phyloP scores from a whole-genome alignment of 2,797 vertebrate genomes.

The Perdix hodgsoniae region DNA sequence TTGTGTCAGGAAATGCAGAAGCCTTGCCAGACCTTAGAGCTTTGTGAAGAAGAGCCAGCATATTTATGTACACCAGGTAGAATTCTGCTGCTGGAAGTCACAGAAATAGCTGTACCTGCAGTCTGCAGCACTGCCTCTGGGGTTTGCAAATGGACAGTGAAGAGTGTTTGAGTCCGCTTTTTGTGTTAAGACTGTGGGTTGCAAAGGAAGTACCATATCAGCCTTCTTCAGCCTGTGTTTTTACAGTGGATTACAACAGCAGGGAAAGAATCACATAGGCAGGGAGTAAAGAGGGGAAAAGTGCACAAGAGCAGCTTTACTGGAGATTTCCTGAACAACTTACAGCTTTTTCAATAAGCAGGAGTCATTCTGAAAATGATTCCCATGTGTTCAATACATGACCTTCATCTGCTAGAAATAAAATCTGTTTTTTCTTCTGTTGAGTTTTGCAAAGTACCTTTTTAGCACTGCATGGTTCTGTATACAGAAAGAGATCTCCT shows the following conservation, averaged over 20 bases:
- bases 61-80: background rate
- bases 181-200: background rate
- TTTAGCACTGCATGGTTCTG: background rate
- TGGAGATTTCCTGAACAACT: background rate
- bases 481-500: background rate
- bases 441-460: conserved; percentile 11
- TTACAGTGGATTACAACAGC: background rate
- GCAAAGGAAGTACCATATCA: background rate
- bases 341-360: background rate
- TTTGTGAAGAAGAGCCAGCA: background rate
- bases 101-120: background rate
- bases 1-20: background rate
- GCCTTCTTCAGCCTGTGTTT: background rate
- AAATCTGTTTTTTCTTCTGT: background rate
- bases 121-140: background rate
- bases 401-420: background rate
- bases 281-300: background rate
- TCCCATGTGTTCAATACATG: background rate
- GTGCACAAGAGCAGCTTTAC: background rate
- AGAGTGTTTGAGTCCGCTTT: background rate
- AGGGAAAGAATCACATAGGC: background rate
- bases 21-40: background rate
- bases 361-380: background rate
- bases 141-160: background rate
- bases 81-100: background rate